Conservation (phyloP, 2,888 invertebrate species). For the Sthenelais limicola region DNA sequence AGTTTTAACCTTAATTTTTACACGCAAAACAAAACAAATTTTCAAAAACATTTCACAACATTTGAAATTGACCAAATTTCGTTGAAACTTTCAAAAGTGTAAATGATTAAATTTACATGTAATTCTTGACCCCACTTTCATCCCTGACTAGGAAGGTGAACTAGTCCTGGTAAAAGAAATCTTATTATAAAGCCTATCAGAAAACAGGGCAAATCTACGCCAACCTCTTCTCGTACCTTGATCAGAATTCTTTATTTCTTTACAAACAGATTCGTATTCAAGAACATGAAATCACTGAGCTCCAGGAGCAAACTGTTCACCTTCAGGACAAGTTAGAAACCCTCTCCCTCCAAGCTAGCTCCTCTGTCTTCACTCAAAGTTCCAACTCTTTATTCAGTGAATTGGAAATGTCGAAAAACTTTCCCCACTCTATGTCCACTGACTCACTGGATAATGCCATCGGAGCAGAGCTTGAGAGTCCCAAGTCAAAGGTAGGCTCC, state of each 20-base stretch:
- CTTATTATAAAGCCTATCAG: no score
- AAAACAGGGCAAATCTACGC: no score
- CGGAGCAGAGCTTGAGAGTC: constrained; percentile 8
- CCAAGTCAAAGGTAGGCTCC: constrained; percentile 1
- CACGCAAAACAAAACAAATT: no score
- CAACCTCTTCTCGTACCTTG: no score
- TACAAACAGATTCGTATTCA: constrained; percentile 70
- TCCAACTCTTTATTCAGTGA: constrained; percentile 89
- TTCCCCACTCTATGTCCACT: constrained; percentile 38
- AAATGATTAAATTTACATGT: no score
- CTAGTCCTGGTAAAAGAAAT: no score
- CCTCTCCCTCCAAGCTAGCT: constrained; percentile 71
- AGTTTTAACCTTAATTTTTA: no score
- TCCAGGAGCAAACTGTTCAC: constrained; percentile 81
- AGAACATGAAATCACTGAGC: constrained; percentile 79
- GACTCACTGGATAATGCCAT: constrained; percentile 41
- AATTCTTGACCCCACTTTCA: no score
- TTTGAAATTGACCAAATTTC: no score
- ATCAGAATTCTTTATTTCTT: background rate
- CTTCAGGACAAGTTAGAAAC: constrained; percentile 81
- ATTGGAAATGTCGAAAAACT: constrained; percentile 74
- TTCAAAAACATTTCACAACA: no score
- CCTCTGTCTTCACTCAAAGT: constrained; percentile 58
- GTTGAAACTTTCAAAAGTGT: no score
- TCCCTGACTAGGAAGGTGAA: no score